Base-by-base conservation (phyloP, 2,113 vertebrate genomes). In the Coturnix japonica region DNA sequence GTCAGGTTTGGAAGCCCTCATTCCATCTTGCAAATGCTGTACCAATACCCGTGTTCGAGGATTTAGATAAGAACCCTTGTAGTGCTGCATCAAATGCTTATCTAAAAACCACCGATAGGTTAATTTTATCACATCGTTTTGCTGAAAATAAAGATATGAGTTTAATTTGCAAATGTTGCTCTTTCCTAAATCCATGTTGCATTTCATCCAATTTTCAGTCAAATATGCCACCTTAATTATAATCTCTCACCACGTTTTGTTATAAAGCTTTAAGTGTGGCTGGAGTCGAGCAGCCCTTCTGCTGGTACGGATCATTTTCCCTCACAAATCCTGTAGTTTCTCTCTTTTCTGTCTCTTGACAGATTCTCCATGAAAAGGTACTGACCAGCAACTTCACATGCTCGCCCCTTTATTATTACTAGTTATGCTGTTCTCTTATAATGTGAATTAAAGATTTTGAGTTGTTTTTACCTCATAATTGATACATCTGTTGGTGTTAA, bases 1-100 rank as follows among this genome's bases (percentile, higher is more conserved):
- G 47, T 30, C 49, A 78, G 39, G 31, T 78, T 78, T 87, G 39
- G 33, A 86, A 95, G 28, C 54, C 43, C 56, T 92, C 83, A 77
- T 49, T 60, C 74, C 69, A 30, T 30, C 49, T 91, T 39, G 71
- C 20, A 80, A 77, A 82, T 30, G 8, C 5, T 64, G 31, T 22
- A 41, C 30, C 70, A 67, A 91, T 70, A 88, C 53, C n/a, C 47
- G 0, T 43, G 25, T 72, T 89, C 4, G 30, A 71, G 28, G 35
- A 88, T 79, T 88, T 84, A 81, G 54, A 39, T 46, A 88, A 22
- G 49, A 46, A 47, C 60, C 31, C 30, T 39, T 23, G 9, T 39
- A 30, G 57, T 84, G 57, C 43, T 46, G 20, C 18, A 86, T 53
- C 30, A 78, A 37, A 56, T 30, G 44, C 7, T 75, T 91, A 88